A percentile compares a stretch with the other conserved stretches of the same genome.
Evolutionary conservation across 2,113 vertebrate species (phyloP).

Genomic region (Nibea coibor): DNA sequence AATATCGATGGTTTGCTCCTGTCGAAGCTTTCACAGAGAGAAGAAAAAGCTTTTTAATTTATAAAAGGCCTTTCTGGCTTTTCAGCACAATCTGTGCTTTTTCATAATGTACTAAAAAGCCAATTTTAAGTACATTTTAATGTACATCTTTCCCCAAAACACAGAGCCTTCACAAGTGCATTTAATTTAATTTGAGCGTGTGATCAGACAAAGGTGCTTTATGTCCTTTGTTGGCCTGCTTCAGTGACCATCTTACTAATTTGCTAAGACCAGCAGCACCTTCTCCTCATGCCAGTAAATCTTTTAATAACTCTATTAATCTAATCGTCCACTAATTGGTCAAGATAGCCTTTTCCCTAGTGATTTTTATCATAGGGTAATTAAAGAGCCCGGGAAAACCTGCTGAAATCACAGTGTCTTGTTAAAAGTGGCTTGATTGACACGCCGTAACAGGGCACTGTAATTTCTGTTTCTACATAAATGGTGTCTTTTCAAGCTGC

Average conservation of each 20-base stretch:
- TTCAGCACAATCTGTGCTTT: background rate
- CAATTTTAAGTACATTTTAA: background rate
- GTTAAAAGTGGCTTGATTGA: conserved; percentile 72
- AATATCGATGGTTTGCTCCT: background rate
- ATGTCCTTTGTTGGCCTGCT: conserved; percentile 50
- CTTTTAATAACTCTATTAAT: conserved; percentile 83
- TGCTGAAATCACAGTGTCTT: conserved; percentile 66
- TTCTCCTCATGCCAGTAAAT: conserved; percentile 68
- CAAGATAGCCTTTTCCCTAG: conserved; percentile 81
- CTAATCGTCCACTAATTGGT: conserved; percentile 83
- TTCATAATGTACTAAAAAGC: background rate
- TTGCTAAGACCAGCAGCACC: conserved; percentile 66
- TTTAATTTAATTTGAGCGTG: conserved; percentile 65
- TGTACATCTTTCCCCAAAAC: background rate
- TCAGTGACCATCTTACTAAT: conserved; percentile 68
- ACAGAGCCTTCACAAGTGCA: background rate
- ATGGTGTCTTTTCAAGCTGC: background rate
- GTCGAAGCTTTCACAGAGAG: background rate
- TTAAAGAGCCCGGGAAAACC: conserved; percentile 72
- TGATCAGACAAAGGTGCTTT: conserved; percentile 38
- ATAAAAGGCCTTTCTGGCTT: background rate
- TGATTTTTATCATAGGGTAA: conserved; percentile 80
- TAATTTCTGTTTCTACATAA: conserved; percentile 1
- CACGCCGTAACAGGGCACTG: conserved; percentile 29
- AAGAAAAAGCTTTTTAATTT: background rate